These are phyloP conservation scores for Eciton burchellii DNA, from an alignment of 1,140 invertebrate genomes.

Conservation along the genomic window DNA sequence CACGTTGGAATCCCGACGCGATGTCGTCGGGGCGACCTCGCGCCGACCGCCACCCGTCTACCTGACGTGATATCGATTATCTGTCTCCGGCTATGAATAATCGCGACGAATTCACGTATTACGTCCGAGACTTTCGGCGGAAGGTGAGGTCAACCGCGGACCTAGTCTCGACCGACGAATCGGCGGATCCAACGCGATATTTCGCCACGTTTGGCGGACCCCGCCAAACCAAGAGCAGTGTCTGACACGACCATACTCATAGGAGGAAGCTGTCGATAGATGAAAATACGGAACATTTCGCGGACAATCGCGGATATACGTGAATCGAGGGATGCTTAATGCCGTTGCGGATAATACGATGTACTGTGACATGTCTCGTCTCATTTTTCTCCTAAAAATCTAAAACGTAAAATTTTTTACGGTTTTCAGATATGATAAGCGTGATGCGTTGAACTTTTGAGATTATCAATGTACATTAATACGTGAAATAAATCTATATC, in stretches of 20 bases:
- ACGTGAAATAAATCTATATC: background rate
- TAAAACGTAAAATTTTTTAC: too few relatives aligned
- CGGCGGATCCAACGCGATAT: conserved; percentile 45
- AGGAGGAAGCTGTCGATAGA: conserved; percentile 32
- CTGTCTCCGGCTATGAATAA: conserved; percentile 78
- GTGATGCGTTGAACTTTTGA: background rate
- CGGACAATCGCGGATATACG: conserved; percentile 36
- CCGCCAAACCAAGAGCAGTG: conserved; percentile 41
- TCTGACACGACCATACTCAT: conserved; percentile 10
- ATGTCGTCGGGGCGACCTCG: conserved; percentile 71
- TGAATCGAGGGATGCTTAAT: conserved; percentile 18
- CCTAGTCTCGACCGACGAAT: conserved; percentile 36
- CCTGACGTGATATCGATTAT: conserved; percentile 74
- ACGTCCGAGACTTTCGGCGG: conserved; percentile 68
- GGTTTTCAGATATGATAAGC: background rate
- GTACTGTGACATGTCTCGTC: too few relatives aligned
- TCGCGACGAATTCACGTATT: conserved; percentile 73
- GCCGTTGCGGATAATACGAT: too few relatives aligned
- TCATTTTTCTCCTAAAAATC: too few relatives aligned
- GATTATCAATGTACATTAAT: conserved; percentile 11
- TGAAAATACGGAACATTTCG: conserved; percentile 50
- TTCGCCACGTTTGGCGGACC: conserved; percentile 15
- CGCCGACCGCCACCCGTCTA: conserved; percentile 68
- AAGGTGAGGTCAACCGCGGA: conserved; percentile 67
- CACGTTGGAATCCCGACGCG: conserved; percentile 70